Conservation (phyloP, 2,888 invertebrate species). For the Timandra comae region DNA sequence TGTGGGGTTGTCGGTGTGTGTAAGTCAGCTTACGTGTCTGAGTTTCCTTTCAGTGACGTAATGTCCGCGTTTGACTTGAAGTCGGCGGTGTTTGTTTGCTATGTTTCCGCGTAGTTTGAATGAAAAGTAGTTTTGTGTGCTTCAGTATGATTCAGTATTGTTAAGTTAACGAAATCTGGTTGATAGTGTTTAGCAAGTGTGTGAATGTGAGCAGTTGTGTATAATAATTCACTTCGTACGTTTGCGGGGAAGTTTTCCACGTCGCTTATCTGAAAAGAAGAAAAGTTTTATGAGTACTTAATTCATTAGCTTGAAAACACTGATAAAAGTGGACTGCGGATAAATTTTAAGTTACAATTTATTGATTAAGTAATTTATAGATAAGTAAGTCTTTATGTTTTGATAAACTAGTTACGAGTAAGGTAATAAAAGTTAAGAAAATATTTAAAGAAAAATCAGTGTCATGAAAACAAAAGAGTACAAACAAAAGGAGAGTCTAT, state of each 20-base stretch:
- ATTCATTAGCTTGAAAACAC: too few species aligned
- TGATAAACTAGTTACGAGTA: too few species aligned
- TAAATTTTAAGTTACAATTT: too few species aligned
- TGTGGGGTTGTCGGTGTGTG: slow-evolving; percentile 16
- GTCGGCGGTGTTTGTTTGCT: slow-evolving; percentile 42
- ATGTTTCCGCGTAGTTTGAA: slow-evolving; percentile 55
- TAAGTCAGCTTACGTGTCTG: slow-evolving; percentile 30
- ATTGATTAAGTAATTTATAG: too few species aligned
- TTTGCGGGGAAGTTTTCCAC: slow-evolving; percentile 30
- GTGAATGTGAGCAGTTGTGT: slow-evolving; percentile 27
- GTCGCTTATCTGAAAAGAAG: slow-evolving; percentile 46
- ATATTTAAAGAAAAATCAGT: too few species aligned
- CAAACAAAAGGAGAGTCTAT: too few species aligned
- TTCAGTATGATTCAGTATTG: slow-evolving; percentile 41
- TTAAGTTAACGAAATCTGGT: slow-evolving; percentile 47
- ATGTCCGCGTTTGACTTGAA: slow-evolving; percentile 44
- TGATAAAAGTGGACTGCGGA: too few species aligned
- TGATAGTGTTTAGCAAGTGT: slow-evolving; percentile 36
- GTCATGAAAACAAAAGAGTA: too few species aligned
- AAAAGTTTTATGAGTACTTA: slow-evolving; percentile 16
- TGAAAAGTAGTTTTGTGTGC: slow-evolving; percentile 51
- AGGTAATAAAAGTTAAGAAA: too few species aligned
- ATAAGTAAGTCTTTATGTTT: too few species aligned
- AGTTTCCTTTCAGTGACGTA: slow-evolving; percentile 47
- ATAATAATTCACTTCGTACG: slow-evolving; percentile 33